Evolutionary conservation across 2,888 invertebrate genomes (phyloP).

Genomic region (Stenodera caucasica): DNA sequence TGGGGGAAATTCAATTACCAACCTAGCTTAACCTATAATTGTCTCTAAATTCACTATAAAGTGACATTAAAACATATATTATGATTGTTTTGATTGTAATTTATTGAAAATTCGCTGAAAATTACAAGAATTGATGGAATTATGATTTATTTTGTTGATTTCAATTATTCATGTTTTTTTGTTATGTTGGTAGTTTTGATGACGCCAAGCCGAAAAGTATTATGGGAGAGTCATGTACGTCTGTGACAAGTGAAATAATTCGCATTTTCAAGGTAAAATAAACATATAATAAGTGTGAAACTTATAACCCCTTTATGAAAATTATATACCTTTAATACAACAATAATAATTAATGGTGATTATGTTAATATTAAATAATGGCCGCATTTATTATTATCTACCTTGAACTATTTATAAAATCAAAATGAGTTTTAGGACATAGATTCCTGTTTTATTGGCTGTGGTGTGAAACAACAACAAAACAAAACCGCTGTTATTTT

Average conservation of each 20-base stretch:
- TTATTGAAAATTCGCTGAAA: neutral
- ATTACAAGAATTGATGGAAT: neutral
- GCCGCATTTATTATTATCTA: neutral
- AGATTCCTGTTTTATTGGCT: slow-evolving; percentile 21
- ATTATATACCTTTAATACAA: neutral
- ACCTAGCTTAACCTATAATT: slow-evolving; percentile 3
- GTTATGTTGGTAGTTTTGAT: slow-evolving; percentile 48
- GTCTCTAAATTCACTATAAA: too few relatives aligned
- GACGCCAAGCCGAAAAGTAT: slow-evolving; percentile 54
- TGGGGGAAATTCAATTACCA: slow-evolving; percentile 13
- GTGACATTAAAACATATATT: neutral
- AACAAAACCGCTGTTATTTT: neutral
- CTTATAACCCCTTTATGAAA: slow-evolving; percentile 5
- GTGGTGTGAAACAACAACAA: neutral
- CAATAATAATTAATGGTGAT: neutral
- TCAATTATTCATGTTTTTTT: neutral
- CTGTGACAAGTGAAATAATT: slow-evolving; percentile 54
- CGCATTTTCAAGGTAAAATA: slow-evolving; percentile 46
- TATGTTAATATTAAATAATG: neutral
- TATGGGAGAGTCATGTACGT: slow-evolving; percentile 54
- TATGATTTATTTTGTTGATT: neutral
- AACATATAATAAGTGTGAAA: slow-evolving; percentile 28
- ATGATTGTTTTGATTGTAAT: neutral
- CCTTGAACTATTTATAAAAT: slow-evolving; percentile 24
- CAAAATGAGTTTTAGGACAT: slow-evolving; percentile 12